Evolutionary conservation across 1,140 invertebrate genomes (phyloP), one percentile per base, ranked within the genome.

Genomic region (Philotrypesis tridentata): DNA sequence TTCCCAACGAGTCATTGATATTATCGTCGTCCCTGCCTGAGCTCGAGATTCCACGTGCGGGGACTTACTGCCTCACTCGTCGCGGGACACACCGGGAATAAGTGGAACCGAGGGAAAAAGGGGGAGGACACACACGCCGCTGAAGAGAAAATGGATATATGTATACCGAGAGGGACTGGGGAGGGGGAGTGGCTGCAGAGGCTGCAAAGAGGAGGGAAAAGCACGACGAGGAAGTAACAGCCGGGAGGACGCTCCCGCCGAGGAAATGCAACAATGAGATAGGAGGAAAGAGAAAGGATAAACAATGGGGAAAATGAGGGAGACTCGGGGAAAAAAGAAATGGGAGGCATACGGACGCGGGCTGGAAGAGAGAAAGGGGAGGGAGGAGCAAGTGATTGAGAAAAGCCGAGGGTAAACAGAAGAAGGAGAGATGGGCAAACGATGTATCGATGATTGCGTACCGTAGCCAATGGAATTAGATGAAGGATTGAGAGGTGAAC

Each of bases 1-100:
- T 23, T 48, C 27, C 21, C 48, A 17, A 43, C 78, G 80, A 83
- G 82, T 85, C 82, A 68, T 78, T 75, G 79, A 85, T 85, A 85
- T 85, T 80, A 85, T 84, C 85, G 65, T 68, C 76, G n/a, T 60
- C 80, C 80, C 76, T 76, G 83, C 74, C 60, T 29, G 40, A 43
- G 76, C n/a, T n/a, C 40, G 65, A 31, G 60, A 78, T 78, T 78
- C 65, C 77, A 71, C 29, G 75, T 61, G 33, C 25, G 37, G 63
- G 63, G 37, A 48, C 61, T 17, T 37, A 37, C 33, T 37, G 33
- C 33, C n/a, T 5, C 33, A 43, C 75, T 76, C 7, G 31, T 6
- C 33, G 27, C 25, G 12, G 8, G 23, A 27, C 31, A 21, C 11
- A 21, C 27, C 11, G 21, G 27, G 68, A 33, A 70, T 70, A 70